Base-by-base conservation (phyloP, 1,140 invertebrate genomes). In the Diorhabda carinulata region DNA sequence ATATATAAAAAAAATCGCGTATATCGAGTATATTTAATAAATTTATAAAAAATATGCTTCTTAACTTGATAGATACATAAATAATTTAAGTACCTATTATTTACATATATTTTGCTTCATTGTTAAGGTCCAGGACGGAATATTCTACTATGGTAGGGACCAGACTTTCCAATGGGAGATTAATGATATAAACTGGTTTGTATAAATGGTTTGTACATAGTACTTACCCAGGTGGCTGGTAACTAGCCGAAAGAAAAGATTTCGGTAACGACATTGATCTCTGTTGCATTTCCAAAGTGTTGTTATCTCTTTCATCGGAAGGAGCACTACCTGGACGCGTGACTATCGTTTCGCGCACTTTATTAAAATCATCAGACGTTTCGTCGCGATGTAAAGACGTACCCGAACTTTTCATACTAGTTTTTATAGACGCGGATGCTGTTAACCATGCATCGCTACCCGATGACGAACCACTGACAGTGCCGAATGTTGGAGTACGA, bases 261-360 rank as follows among this genome's bases (percentile, higher is more conserved):
- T 88, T 88, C 3, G 87, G 87, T 70, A 89, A 76, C 2, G 87
- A 88, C 74, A 88, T 82, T 2, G 87, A 88, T 25, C 86, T 80
- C 71, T 87, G 87, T 66, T 87, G 85, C 6, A 82, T 79, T 61
- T 83, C 82, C 66, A 84, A 73, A 7, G 68, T 45, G 7, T 69
- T 66, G 25, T 42, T 68, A n/a, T 61, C 64, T 7, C 74, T 76
- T 40, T 78, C 76, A 9, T 82, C 80, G 3, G 83, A 82, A 3
- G 86, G 85, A 5, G 86, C 86, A 74, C 85, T 86, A 52, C 85
- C 86, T 4, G 86, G 85, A 65, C 86, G 79, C 3, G 82, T 83
- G 5, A 83, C 67, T 5, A 81, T 80, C 9, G 79, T 81, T 67
- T 82, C 80, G 44, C 82, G 78, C 3, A 78, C 67, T 40, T 78